These are phyloP conservation scores for Canis aureus DNA, from an alignment of 2,113 vertebrate species.

Conservation along the genomic window DNA sequence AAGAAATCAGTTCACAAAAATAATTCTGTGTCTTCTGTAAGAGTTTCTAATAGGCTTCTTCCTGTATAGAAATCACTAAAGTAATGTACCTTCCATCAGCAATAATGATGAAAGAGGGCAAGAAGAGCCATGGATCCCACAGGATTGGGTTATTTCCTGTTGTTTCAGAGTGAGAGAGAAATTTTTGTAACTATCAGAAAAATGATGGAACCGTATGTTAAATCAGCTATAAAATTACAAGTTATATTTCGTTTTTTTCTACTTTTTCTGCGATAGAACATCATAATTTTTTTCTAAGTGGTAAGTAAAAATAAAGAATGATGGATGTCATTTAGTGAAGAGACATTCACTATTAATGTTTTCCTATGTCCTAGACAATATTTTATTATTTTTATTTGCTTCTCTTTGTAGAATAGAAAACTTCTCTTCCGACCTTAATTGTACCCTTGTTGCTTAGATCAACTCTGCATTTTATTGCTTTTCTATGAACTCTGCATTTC, in stretches of 20 bases:
- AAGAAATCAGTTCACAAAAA: not conserved
- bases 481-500: not conserved
- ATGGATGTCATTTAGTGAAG: not conserved
- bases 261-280: not conserved
- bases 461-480: not conserved
- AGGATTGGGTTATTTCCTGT: not conserved
- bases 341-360: not conserved
- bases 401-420: not conserved
- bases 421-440: not conserved
- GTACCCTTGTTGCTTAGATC: not conserved
- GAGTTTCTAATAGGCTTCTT: not conserved
- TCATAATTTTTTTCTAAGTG: conserved; percentile 3
- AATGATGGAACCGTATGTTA: not conserved
- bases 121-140: accelerated
- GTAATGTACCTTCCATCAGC: too few species aligned
- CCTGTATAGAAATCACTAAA: not conserved
- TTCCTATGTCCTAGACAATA: not conserved
- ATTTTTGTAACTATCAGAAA: not conserved
- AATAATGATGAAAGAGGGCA: not conserved
- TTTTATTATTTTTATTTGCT: not conserved
- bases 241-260: not conserved
- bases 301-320: conserved; percentile 40
- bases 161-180: not conserved
- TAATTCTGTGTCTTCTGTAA: not conserved
- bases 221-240: not conserved